phyloP scores from a whole-genome alignment of 92 coral and sea anemone species.

The Zoanthus sociatus region DNA sequence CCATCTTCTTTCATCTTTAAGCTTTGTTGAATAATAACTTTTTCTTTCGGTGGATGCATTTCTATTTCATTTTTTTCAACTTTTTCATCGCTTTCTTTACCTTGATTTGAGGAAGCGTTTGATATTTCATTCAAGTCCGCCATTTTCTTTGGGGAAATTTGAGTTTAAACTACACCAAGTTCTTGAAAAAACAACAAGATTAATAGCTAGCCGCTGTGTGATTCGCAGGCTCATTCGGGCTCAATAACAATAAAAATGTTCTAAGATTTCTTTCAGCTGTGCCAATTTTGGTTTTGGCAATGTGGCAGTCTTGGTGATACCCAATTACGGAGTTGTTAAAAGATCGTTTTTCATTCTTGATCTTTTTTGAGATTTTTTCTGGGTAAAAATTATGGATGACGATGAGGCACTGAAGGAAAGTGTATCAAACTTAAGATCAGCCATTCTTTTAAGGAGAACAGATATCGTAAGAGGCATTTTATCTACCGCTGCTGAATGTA shows the following conservation, averaged over 20 bases:
- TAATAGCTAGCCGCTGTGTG: conserved; percentile 17
- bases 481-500: conserved; percentile 98
- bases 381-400: conserved; percentile 81
- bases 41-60: conserved; percentile 63
- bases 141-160: conserved; percentile 47
- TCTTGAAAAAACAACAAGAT: background rate
- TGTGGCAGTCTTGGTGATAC: conserved; percentile 5
- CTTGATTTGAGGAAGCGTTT: conserved; percentile 11
- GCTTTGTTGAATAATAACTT: conserved; percentile 1
- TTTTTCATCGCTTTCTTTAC: conserved; percentile 46
- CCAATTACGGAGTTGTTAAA: background rate
- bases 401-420: conserved; percentile 94
- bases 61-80: conserved; percentile 20
- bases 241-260: background rate
- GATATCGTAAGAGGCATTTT: conserved; percentile 94
- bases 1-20: conserved; percentile 39
- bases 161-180: conserved; percentile 13
- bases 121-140: conserved; percentile 58
- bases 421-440: conserved; percentile 86
- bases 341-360: background rate
- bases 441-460: conserved; percentile 89
- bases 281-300: background rate
- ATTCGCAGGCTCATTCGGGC: conserved; percentile 23
- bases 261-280: conserved; percentile 7
- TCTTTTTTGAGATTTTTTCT: background rate